These are phyloP conservation scores for Asobara japonica DNA, from an alignment of 1,140 invertebrate species.

Conservation along the genomic window DNA sequence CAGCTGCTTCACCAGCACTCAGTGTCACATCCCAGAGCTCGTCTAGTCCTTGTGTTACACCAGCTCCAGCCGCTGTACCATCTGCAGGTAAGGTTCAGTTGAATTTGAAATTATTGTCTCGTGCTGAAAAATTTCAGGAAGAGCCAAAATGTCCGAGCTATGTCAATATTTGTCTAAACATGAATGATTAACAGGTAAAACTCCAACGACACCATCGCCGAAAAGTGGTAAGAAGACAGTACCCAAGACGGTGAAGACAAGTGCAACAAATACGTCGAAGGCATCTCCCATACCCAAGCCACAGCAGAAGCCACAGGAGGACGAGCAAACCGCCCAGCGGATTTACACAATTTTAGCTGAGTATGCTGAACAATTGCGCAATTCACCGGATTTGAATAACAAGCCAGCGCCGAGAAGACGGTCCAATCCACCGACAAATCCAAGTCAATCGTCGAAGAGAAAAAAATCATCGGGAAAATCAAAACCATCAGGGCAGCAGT, in stretches of 20 bases:
- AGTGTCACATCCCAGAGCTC: conserved; percentile 73
- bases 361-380: conserved; percentile 82
- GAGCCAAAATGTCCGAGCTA: no score
- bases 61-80: conserved; percentile 63
- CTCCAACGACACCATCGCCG: conserved; percentile 59
- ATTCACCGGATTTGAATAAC: conserved; percentile 82
- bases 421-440: conserved; percentile 79
- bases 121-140: no score
- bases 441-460: conserved; percentile 75
- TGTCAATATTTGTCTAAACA: no score
- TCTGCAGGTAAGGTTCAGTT: no score
- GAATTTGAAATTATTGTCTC: no score
- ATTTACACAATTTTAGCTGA: conserved; percentile 84
- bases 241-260: conserved; percentile 69
- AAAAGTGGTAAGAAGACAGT: conserved; percentile 68
- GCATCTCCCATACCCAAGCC: conserved; percentile 74
- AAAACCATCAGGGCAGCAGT: conserved; percentile 66
- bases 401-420: conserved; percentile 80
- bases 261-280: conserved; percentile 71
- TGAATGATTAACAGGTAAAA: no score
- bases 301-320: conserved; percentile 81
- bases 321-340: conserved; percentile 82
- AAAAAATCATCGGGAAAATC: conserved; percentile 75
- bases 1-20: conserved; percentile 69
- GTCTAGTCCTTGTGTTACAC: conserved; percentile 71